A percentile compares a stretch with the other conserved stretches of the same genome.
Evolutionary conservation across 2,888 invertebrate genomes (phyloP).

Genomic region (Drosophila multiciliata): DNA sequence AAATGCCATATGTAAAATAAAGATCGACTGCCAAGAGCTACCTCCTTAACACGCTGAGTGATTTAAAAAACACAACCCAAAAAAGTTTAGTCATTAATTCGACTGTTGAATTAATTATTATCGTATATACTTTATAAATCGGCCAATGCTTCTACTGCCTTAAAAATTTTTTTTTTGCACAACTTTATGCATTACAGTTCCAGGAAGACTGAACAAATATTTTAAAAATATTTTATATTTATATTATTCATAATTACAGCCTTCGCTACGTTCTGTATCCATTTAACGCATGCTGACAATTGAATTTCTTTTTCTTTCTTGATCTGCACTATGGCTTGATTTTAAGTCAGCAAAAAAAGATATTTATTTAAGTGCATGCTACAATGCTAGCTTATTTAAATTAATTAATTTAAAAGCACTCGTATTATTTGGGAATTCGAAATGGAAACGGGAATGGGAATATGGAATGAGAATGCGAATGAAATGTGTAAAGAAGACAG

Average conservation of each 20-base stretch:
- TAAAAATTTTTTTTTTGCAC: no score
- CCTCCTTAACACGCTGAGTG: not conserved
- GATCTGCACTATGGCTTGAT: not conserved
- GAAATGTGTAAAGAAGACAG: conserved; percentile 18
- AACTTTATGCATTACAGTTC: no score
- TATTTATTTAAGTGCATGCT: conserved; percentile 4
- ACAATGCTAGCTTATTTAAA: conserved; percentile 35
- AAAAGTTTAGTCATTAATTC: not conserved
- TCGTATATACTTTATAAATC: no score
- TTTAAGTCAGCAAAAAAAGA: conserved; percentile 4
- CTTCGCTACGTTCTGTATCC: not conserved
- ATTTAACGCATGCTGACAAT: not conserved
- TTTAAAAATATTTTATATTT: not conserved
- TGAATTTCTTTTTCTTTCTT: not conserved
- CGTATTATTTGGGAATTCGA: conserved; percentile 20
- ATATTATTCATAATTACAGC: not conserved
- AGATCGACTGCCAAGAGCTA: not conserved
- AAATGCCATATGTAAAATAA: not conserved
- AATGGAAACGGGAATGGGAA: conserved; percentile 17
- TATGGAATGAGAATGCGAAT: conserved; percentile 23
- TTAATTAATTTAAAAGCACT: conserved; percentile 44
- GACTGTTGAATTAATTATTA: no score
- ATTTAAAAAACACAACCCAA: not conserved
- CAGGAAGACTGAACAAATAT: no score
- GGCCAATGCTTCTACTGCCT: no score